Evolutionary conservation across 2,113 vertebrate species (phyloP).

Genomic region (Sapayoa aenigma): DNA sequence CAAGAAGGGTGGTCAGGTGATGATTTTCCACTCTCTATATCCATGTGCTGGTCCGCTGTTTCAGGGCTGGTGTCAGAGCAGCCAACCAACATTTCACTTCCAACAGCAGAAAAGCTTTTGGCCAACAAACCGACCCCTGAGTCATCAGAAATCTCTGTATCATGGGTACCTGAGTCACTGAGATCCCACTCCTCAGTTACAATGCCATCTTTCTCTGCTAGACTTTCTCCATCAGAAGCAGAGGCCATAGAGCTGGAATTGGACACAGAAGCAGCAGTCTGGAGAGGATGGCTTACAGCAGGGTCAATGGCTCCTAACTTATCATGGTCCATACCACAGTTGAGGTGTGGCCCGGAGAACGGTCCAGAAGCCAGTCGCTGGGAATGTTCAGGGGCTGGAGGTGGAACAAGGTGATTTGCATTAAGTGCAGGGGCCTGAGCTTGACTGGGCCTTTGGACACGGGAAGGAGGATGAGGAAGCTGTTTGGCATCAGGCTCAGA

Average conservation of each 20-base stretch:
- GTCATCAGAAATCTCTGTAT: slow-evolving; percentile 21
- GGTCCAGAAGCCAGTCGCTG: background rate
- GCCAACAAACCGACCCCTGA: slow-evolving; percentile 6
- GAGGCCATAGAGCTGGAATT: background rate
- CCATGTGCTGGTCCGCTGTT: background rate
- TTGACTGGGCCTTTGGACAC: background rate
- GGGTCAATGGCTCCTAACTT: background rate
- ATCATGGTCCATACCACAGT: background rate
- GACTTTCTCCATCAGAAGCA: background rate
- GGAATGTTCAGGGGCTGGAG: background rate
- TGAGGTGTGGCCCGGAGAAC: background rate
- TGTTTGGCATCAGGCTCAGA: slow-evolving; percentile 52
- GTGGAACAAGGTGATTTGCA: background rate
- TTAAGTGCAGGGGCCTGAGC: background rate
- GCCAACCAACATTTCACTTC: background rate
- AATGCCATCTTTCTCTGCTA: slow-evolving; percentile 42
- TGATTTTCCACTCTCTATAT: background rate
- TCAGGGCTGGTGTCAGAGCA: background rate
- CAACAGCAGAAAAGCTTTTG: slow-evolving; percentile 1
- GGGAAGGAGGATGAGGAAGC: background rate
- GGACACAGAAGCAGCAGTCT: background rate
- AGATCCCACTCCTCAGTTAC: slow-evolving; percentile 7
- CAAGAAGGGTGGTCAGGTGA: slow-evolving; percentile 43
- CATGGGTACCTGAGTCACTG: background rate
- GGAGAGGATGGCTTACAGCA: background rate